Percentiles rank a stretch among this genome's conserved stretches.
Evolutionary conservation across 2,888 invertebrate genomes (phyloP).

Genomic region (Folsomia candida): DNA sequence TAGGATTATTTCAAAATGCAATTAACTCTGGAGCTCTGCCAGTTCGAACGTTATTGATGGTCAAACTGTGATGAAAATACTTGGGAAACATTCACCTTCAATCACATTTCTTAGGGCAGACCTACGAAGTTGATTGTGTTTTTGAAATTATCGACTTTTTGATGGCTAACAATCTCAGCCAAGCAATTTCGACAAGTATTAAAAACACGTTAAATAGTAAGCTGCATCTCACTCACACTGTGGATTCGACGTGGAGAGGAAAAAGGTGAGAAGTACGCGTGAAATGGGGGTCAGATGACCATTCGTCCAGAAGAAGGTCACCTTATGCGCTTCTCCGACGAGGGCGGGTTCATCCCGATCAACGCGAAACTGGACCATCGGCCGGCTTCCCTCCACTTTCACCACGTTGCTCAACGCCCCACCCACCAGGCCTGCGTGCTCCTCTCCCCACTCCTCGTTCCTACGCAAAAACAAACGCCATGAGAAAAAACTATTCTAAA

Average conservation of each 20-base stretch:
- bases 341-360: constrained; percentile 35
- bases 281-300: constrained; percentile 27
- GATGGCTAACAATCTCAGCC: too few relatives aligned
- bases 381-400: constrained; percentile 43
- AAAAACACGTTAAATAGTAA: too few relatives aligned
- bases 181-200: too few relatives aligned
- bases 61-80: too few relatives aligned
- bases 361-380: constrained; percentile 35
- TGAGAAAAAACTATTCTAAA: background rate
- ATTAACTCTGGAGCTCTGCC: too few relatives aligned
- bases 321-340: constrained; percentile 43
- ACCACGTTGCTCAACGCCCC: constrained; percentile 24
- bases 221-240: constrained; percentile 22
- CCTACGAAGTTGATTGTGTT: too few relatives aligned
- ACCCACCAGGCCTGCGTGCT: constrained; percentile 9
- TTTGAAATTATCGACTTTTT: too few relatives aligned
- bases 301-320: constrained; percentile 40
- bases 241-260: constrained; percentile 27
- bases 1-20: too few relatives aligned
- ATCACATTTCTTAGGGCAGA: too few relatives aligned
- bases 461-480: constrained; percentile 11
- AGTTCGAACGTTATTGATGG: too few relatives aligned
- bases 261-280: constrained; percentile 20
- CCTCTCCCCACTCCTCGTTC: constrained; percentile 23
- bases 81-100: too few relatives aligned